Percentiles rank a stretch among this genome's conserved stretches.
phyloP scores from a whole-genome alignment of 2,797 vertebrate genomes.

The Margarornis squamiger region DNA sequence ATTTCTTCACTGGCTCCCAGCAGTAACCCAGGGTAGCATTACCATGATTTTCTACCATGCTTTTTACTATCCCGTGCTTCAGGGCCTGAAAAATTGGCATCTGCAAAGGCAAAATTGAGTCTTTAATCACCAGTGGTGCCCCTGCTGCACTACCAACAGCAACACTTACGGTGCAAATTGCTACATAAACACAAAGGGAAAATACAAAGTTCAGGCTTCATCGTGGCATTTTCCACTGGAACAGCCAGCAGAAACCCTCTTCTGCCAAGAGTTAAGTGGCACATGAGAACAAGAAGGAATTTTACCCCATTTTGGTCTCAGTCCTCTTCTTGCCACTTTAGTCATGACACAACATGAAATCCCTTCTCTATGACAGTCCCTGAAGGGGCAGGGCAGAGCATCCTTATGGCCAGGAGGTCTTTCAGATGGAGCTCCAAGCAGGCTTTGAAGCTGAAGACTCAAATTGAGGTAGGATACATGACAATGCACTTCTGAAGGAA shows the following conservation, averaged over 20 bases:
- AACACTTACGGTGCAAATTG: accelerated
- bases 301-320: neutral
- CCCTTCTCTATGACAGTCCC: neutral
- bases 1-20: neutral
- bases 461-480: neutral
- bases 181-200: neutral
- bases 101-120: neutral
- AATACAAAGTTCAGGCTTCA: neutral
- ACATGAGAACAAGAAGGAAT: neutral
- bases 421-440: neutral
- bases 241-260: neutral
- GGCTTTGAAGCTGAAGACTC: neutral
- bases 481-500: neutral
- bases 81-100: neutral
- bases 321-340: neutral
- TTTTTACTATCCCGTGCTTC: neutral
- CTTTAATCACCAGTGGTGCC: accelerated
- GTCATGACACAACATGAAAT: neutral
- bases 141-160: neutral
- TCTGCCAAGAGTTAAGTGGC: neutral
- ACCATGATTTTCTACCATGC: neutral
- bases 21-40: neutral
- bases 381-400: neutral
- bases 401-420: neutral
- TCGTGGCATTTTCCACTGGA: neutral